A percentile compares a stretch with the other conserved stretches of the same genome.
Conservation (phyloP, 1,140 invertebrate species). For the Mylabris phalerata region DNA sequence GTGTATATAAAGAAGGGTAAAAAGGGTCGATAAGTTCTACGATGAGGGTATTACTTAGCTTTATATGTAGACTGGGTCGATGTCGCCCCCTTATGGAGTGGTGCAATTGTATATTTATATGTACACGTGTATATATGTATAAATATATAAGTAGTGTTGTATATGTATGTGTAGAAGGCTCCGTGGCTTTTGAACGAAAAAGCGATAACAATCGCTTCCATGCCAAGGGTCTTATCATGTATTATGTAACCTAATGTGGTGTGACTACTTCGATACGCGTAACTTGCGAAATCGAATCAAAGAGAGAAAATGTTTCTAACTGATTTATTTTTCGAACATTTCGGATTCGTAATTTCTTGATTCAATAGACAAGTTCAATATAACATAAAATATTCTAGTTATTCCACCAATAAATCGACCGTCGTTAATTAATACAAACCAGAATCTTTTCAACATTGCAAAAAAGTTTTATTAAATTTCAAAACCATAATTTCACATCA, state of each 20-base stretch:
- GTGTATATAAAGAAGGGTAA: constrained; percentile 1
- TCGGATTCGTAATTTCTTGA: constrained; percentile 7
- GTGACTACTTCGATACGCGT: constrained; percentile 27
- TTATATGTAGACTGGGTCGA: constrained; percentile 27
- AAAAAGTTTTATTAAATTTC: no score
- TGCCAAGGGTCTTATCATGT: constrained; percentile 30
- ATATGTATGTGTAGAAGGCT: constrained; percentile 1
- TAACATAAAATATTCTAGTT: no score
- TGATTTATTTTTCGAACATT: constrained; percentile 8
- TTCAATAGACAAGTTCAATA: no score
- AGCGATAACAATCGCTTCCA: constrained; percentile 29
- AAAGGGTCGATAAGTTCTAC: constrained; percentile 27
- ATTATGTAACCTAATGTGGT: constrained; percentile 29
- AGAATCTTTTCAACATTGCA: no score
- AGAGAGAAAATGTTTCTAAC: constrained; percentile 8
- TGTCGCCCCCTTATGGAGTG: constrained; percentile 15
- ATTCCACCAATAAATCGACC: no score
- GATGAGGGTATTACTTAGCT: constrained; percentile 26
- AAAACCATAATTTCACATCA: no score
- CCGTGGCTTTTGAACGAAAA: constrained; percentile 26
- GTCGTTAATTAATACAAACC: no score
- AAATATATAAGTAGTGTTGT: background rate
- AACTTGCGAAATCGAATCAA: constrained; percentile 19
- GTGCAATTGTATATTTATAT: background rate
- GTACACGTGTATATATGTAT: no score